A percentile compares a stretch with the other conserved stretches of the same genome.
These are phyloP conservation scores for Macquaria ambigua DNA, from an alignment of 2,113 vertebrate genomes.

Conservation along the genomic window DNA sequence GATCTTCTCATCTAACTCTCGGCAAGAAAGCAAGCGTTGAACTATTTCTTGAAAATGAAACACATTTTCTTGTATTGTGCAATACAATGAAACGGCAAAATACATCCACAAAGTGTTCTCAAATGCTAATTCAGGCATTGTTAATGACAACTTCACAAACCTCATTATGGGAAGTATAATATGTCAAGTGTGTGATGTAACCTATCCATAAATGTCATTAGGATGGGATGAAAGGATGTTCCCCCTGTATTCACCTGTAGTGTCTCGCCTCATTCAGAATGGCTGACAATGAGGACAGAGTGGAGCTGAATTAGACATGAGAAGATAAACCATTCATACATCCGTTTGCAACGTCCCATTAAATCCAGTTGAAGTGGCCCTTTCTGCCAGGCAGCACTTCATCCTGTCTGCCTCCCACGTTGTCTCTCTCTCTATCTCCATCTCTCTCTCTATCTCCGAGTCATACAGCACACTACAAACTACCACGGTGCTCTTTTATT, in stretches of 20 bases:
- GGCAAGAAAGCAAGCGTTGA: background rate
- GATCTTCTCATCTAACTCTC: background rate
- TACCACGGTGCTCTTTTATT: slow-evolving; percentile 21
- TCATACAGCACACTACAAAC: slow-evolving; percentile 36
- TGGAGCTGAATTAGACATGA: slow-evolving; percentile 47
- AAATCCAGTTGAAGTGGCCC: slow-evolving; percentile 54
- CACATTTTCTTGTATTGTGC: background rate
- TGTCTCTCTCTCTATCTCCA: background rate
- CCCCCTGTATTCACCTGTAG: background rate
- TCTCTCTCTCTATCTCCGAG: slow-evolving; percentile 11
- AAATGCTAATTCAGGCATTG: background rate
- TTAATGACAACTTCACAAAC: background rate
- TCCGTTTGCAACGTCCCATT: slow-evolving; percentile 54
- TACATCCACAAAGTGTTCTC: background rate
- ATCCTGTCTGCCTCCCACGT: slow-evolving; percentile 40
- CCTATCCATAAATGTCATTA: slow-evolving; percentile 12
- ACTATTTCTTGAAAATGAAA: background rate
- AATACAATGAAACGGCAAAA: background rate
- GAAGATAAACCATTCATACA: slow-evolving; percentile 63
- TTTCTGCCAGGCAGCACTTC: slow-evolving; percentile 38
- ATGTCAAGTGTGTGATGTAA: background rate
- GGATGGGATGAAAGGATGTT: background rate
- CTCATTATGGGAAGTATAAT: background rate
- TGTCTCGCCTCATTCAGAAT: slow-evolving; percentile 25
- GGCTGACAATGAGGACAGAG: slow-evolving; percentile 39